A percentile compares a stretch with the other conserved stretches of the same genome.
phyloP scores from a whole-genome alignment of 2,888 invertebrate species.

The Eremobia ochroleuca region DNA sequence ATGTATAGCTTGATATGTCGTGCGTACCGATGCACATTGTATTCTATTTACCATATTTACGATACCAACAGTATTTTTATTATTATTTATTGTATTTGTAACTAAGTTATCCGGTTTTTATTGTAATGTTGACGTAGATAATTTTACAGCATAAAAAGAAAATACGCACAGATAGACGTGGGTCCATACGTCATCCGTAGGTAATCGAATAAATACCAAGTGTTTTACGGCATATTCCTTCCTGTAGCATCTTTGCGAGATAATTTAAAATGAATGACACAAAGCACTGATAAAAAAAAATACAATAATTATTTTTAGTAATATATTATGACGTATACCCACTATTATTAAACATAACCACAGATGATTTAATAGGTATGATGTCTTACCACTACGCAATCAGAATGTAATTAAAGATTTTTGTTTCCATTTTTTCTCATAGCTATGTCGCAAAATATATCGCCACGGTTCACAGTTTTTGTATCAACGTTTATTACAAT shows the following conservation, averaged over 20 bases:
- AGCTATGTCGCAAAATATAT: neutral
- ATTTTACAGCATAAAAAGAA: neutral
- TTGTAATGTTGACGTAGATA: constrained; percentile 31
- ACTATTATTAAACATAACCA: neutral
- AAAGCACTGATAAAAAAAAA: constrained; percentile 9
- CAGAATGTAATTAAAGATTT: neutral
- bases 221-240: constrained; percentile 26
- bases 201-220: constrained; percentile 44
- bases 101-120: constrained; percentile 13
- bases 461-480: neutral
- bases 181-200: constrained; percentile 31
- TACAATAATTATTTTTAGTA: neutral
- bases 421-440: constrained; percentile 2
- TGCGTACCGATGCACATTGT: neutral
- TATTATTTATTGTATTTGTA: constrained; percentile 10
- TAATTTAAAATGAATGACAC: constrained; percentile 16
- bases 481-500: neutral
- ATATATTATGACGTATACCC: neutral
- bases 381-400: neutral
- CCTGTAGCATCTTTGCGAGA: constrained; percentile 9
- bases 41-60: neutral
- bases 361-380: neutral
- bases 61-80: neutral
- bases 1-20: too few relatives aligned
- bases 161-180: constrained; percentile 23